Conservation (phyloP, 2,888 invertebrate genomes). For the Aporophyla nigra region DNA sequence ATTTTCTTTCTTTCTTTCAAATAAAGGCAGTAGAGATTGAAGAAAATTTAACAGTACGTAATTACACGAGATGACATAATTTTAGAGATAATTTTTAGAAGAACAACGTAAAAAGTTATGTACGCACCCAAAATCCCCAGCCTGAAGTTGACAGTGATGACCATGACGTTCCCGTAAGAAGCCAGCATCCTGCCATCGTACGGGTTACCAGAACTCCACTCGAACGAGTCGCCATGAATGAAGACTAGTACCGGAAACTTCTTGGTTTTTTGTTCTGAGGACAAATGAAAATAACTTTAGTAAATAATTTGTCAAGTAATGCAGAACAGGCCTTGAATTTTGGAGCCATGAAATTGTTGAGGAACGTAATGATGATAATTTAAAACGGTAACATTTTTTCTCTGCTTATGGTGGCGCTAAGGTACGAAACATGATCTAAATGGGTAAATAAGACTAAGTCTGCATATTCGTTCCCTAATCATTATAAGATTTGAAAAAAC, state of each 20-base stretch:
- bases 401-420: no score
- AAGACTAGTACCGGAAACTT: conserved; percentile 97
- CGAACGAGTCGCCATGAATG: conserved; percentile 98
- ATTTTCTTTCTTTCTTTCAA: no score
- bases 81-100: no score
- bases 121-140: conserved; percentile 94
- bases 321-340: neutral
- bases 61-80: no score
- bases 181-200: conserved; percentile 98
- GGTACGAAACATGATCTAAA: no score
- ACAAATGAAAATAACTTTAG: conserved; percentile 13
- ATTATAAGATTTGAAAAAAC: neutral
- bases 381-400: no score
- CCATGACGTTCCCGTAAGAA: conserved; percentile 97
- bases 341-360: no score
- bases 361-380: neutral
- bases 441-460: neutral
- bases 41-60: no score
- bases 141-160: conserved; percentile 96
- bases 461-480: neutral
- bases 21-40: no score
- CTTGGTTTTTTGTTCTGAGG: conserved; percentile 88
- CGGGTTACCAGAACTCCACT: conserved; percentile 99
- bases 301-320: neutral
- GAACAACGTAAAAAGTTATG: no score